Percentiles rank a stretch among this genome's conserved stretches.
Conservation (phyloP, 64 coral and sea anemone species). For the Montipora capricornis region DNA sequence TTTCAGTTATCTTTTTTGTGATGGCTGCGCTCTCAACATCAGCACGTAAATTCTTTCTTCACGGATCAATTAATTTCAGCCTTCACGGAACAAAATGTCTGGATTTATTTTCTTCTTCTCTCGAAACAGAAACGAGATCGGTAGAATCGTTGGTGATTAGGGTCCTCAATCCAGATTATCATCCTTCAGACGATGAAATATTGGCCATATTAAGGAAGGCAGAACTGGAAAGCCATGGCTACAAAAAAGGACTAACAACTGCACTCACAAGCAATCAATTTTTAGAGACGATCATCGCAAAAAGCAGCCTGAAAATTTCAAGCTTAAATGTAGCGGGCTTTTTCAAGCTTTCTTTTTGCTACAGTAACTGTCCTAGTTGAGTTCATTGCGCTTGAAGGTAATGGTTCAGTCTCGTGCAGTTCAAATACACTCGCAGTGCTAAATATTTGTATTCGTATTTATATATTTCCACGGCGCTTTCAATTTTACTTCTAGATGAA, state of each 20-base stretch:
- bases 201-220: not conserved
- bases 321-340: too few relatives aligned
- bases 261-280: not conserved
- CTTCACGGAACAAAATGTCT: not conserved
- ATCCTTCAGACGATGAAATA: slow-evolving; percentile 3
- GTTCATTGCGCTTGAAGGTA: too few relatives aligned
- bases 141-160: not conserved
- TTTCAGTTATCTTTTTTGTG: not conserved
- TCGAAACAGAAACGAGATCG: not conserved
- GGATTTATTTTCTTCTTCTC: not conserved
- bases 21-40: not conserved
- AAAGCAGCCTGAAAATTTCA: too few relatives aligned
- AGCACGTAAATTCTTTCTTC: not conserved
- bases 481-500: too few relatives aligned
- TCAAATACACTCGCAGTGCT: too few relatives aligned
- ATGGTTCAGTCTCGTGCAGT: too few relatives aligned
- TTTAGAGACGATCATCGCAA: too few relatives aligned
- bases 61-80: not conserved
- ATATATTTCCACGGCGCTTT: too few relatives aligned
- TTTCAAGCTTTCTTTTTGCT: too few relatives aligned
- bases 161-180: slow-evolving; percentile 18
- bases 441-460: too few relatives aligned
- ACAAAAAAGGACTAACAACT: slow-evolving; percentile 12
- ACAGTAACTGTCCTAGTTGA: too few relatives aligned
- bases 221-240: slow-evolving; percentile 28